Percentiles rank a stretch among this genome's conserved stretches.
Evolutionary conservation across 2,113 vertebrate species (phyloP).

Genomic region (Xiphorhynchus elegans): DNA sequence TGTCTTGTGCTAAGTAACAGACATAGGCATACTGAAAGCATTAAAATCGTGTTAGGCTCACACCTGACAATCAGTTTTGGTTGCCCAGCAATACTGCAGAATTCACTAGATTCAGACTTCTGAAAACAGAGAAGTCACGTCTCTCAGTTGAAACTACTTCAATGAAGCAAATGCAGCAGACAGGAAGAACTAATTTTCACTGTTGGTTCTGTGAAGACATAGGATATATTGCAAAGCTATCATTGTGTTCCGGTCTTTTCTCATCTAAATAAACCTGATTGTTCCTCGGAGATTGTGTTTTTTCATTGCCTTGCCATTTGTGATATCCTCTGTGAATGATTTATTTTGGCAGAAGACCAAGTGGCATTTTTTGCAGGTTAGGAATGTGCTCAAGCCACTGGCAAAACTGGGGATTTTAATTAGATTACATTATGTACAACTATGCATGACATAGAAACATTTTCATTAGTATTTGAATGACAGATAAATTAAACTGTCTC

Average conservation of each 20-base stretch:
- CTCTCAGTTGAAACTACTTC: neutral
- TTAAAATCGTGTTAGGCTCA: neutral
- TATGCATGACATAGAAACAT: neutral
- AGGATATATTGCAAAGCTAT: neutral
- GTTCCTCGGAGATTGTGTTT: neutral
- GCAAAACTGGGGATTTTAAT: neutral
- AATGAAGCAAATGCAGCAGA: neutral
- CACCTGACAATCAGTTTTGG: neutral
- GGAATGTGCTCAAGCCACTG: neutral
- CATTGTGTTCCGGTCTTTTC: neutral
- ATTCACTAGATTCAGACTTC: neutral
- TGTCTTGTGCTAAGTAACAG: neutral
- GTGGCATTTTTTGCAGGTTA: neutral
- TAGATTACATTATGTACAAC: neutral
- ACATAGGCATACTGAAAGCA: neutral
- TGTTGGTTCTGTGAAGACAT: neutral
- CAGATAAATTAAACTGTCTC: neutral
- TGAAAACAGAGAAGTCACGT: neutral
- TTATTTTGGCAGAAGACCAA: slow-evolving; percentile 7
- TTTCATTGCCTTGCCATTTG: neutral
- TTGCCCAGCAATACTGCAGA: neutral
- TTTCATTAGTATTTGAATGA: neutral
- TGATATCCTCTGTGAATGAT: neutral
- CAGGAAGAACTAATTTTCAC: neutral
- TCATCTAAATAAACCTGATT: neutral